These are phyloP conservation scores for Mellivora capensis DNA, from an alignment of 2,113 vertebrate species.

Conservation along the genomic window DNA sequence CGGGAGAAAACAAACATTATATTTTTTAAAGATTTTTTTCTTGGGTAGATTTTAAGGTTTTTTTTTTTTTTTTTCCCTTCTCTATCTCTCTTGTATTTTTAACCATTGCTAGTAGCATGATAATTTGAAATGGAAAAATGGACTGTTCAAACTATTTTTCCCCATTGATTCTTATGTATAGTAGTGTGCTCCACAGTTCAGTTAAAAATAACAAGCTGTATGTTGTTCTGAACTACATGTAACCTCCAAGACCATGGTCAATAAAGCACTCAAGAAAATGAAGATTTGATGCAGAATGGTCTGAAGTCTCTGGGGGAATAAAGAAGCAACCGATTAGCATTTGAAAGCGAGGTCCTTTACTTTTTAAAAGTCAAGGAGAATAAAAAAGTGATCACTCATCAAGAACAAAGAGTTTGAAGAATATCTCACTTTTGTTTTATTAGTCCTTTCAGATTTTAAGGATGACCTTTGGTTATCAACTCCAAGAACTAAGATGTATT, in stretches of 20 bases:
- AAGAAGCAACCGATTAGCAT: slow-evolving; percentile 49
- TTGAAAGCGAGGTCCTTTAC: slow-evolving; percentile 49
- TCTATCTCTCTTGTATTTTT: slow-evolving; percentile 3
- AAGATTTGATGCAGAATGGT: slow-evolving; percentile 46
- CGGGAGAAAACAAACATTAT: neutral
- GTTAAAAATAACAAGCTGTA: slow-evolving; percentile 78
- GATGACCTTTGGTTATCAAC: slow-evolving; percentile 32
- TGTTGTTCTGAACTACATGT: slow-evolving; percentile 58
- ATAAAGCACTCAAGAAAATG: slow-evolving; percentile 69
- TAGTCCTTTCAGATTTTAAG: slow-evolving; percentile 30
- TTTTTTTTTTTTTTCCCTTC: neutral
- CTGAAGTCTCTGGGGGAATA: slow-evolving; percentile 30
- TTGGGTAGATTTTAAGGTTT: neutral
- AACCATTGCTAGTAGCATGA: neutral
- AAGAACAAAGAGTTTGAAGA: slow-evolving; percentile 39
- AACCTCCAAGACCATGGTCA: slow-evolving; percentile 58
- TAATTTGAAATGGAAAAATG: slow-evolving; percentile 66
- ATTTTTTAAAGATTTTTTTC: neutral
- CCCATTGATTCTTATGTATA: slow-evolving; percentile 63
- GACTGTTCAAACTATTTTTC: slow-evolving; percentile 70
- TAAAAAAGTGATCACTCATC: neutral
- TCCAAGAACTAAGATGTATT: neutral
- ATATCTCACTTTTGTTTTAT: slow-evolving; percentile 26
- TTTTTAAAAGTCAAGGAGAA: slow-evolving; percentile 48
- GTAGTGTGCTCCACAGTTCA: slow-evolving; percentile 63